Conservation (phyloP, 2,888 invertebrate species). For the Trimorus sp. region DNA sequence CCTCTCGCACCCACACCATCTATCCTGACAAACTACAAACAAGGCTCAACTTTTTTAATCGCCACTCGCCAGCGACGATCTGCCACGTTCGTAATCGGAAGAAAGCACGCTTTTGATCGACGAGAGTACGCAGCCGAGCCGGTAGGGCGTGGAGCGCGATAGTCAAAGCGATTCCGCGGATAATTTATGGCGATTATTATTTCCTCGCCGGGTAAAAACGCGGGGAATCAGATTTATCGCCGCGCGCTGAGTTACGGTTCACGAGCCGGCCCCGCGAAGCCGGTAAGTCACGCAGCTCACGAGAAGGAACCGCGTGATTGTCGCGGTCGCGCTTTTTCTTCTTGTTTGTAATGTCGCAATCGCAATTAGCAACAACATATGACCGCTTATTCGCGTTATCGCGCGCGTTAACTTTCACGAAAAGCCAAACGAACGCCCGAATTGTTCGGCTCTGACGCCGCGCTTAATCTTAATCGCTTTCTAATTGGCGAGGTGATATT, state of each 20-base stretch:
- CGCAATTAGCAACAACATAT: conserved; percentile 74
- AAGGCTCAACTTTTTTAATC: no score
- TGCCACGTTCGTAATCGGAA: conserved; percentile 1
- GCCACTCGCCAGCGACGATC: not conserved
- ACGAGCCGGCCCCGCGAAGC: conserved; percentile 71
- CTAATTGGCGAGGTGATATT: conserved; percentile 39
- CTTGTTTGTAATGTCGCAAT: conserved; percentile 74
- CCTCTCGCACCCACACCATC: no score
- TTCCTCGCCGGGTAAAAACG: conserved; percentile 70
- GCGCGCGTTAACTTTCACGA: conserved; percentile 38
- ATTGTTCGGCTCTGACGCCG: conserved; percentile 25
- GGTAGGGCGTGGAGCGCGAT: conserved; percentile 59
- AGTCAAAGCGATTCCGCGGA: conserved; percentile 71
- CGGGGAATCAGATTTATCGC: conserved; percentile 76
- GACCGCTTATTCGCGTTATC: conserved; percentile 59
- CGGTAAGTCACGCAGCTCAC: conserved; percentile 75
- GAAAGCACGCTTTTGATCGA: conserved; percentile 17
- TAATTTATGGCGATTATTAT: conserved; percentile 78
- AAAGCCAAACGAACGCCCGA: conserved; percentile 29
- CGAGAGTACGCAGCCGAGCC: conserved; percentile 15
- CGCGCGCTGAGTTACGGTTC: conserved; percentile 74
- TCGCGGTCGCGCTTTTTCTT: conserved; percentile 70
- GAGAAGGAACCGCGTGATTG: conserved; percentile 56
- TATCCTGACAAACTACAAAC: no score
- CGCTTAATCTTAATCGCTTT: conserved; percentile 35